Evolutionary conservation across 2,797 vertebrate genomes (phyloP), one percentile per base, ranked within the genome.

Genomic region (Malurus splendens): DNA sequence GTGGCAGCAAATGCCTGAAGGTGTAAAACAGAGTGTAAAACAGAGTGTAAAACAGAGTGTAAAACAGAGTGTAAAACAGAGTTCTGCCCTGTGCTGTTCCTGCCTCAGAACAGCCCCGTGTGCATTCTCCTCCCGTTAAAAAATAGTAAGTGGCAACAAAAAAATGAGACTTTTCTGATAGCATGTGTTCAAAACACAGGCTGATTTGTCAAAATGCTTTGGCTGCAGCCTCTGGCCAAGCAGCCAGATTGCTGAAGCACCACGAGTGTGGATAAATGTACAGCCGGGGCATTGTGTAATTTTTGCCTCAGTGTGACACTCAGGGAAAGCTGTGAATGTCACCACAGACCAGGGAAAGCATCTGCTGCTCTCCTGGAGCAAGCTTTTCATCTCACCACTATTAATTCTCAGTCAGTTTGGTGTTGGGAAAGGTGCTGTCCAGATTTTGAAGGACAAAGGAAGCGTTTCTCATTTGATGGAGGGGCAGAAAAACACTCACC

Each of bases 191-290:
- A 79, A 18, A 77, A 90, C 50, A 23, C 52, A 30, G 65, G 45
- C 86, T 90, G 30, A 11, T 85, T 94, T 90, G 78, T 92, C 88
- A 76, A 82, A 57, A 25, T 44, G 11, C 19, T 86, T 88, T 73
- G 83, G 64, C 90, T 88, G 64, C 65, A 74, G 54, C 30, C 61
- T 77, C 90, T 92, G 74, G 87, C 86, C 88, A 81, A 88, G 91
- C 51, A 84, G 61, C 61, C 75, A 80, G 88, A 88, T 82, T 86
- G 57, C 72, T 77, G 20, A 74, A 90, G 51, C 41, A 80, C 64
- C 86, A 55, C 3, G 50, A 88, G 51, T 67, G 84, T 67, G 81
- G 81, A 54, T 71, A 64, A 86, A 76, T 18, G 66, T 59, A 30
- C 2, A 1, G 57, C 27, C 4, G 19, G 56, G 50, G 32, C 50